Evolutionary conservation across 2,797 vertebrate genomes (phyloP).

Genomic region (Ctenosaura bakeri): DNA sequence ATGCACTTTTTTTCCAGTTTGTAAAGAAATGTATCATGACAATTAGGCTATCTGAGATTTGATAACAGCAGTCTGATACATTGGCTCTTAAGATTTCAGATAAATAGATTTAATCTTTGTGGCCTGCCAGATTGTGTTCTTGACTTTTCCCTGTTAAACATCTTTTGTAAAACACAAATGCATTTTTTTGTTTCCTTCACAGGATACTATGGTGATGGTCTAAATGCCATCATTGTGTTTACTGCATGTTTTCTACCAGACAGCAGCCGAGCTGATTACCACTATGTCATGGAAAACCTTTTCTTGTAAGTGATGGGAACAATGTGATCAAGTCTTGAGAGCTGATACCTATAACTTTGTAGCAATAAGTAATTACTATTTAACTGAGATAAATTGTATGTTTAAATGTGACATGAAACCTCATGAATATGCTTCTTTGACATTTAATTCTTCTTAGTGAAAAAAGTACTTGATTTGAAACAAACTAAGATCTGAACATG

Average conservation of each 20-base stretch:
- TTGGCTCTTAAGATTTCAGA: slow-evolving; percentile 19
- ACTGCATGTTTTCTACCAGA: slow-evolving; percentile 98
- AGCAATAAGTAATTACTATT: slow-evolving; percentile 55
- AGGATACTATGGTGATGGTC: slow-evolving; percentile 96
- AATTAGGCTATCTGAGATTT: slow-evolving; percentile 29
- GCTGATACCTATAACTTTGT: slow-evolving; percentile 53
- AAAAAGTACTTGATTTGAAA: slow-evolving; percentile 28
- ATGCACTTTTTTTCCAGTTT: not conserved
- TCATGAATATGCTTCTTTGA: slow-evolving; percentile 42
- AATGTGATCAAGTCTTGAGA: slow-evolving; percentile 57
- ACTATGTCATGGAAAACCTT: slow-evolving; percentile 99
- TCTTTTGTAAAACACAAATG: slow-evolving; percentile 67
- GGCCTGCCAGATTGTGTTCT: slow-evolving; percentile 41
- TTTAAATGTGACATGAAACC: slow-evolving; percentile 40
- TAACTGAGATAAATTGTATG: slow-evolving; percentile 44
- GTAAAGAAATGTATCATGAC: not conserved
- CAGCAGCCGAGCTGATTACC: slow-evolving; percentile 93
- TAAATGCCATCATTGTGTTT: slow-evolving; percentile 98
- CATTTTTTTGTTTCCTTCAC: slow-evolving; percentile 71
- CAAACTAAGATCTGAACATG: slow-evolving; percentile 2
- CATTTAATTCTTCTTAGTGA: slow-evolving; percentile 34
- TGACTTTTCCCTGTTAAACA: slow-evolving; percentile 54
- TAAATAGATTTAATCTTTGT: not conserved
- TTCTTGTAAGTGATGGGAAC: slow-evolving; percentile 92
- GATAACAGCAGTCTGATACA: not conserved